These are phyloP conservation scores for Sebastes schlegelii DNA, from an alignment of 2,113 vertebrate species.

Conservation along the genomic window DNA sequence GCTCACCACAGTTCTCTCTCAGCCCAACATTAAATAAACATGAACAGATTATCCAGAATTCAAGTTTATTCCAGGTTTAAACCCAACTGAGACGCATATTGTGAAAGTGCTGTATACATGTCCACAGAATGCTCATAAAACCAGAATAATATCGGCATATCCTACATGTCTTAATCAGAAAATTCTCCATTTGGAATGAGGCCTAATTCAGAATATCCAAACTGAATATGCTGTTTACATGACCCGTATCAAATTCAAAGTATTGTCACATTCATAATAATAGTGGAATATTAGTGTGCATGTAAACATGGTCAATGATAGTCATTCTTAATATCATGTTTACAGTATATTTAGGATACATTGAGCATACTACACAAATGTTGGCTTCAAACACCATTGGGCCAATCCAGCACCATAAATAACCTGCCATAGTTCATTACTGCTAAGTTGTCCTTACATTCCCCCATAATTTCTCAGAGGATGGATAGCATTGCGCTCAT, in stretches of 20 bases:
- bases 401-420: not conserved
- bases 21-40: not conserved
- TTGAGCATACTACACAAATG: not conserved
- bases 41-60: not conserved
- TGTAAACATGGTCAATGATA: too few species aligned
- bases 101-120: too few species aligned
- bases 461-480: not conserved
- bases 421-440: not conserved
- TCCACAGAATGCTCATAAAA: too few species aligned
- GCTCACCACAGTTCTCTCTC: not conserved
- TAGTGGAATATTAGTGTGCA: too few species aligned
- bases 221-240: too few species aligned
- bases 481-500: not conserved
- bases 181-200: too few species aligned
- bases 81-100: not conserved
- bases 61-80: not conserved
- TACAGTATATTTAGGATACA: not conserved
- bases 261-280: too few species aligned
- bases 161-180: too few species aligned
- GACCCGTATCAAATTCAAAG: too few species aligned
- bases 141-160: too few species aligned
- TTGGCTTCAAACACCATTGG: not conserved
- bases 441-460: not conserved
- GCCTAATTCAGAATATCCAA: too few species aligned
- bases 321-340: not conserved